A percentile compares a stretch with the other conserved stretches of the same genome.
phyloP scores from a whole-genome alignment of 2,113 vertebrate genomes.

The Hydropotes inermis region DNA sequence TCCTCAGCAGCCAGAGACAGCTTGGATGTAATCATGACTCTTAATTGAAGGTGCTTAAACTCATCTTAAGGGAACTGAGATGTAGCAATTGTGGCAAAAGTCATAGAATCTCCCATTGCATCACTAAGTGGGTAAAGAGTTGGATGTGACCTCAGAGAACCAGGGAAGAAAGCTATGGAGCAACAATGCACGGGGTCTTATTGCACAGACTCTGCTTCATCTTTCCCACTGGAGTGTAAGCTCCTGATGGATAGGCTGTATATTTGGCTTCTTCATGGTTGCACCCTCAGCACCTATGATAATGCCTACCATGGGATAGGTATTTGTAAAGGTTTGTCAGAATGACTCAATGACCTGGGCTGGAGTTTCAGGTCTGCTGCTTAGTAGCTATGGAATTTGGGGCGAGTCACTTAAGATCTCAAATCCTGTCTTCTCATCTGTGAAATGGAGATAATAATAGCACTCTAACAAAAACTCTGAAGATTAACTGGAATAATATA shows the following conservation, averaged over 20 bases:
- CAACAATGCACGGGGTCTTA: background rate
- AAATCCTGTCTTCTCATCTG: background rate
- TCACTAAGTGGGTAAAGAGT: background rate
- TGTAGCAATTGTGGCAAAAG: background rate
- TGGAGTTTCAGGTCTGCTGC: background rate
- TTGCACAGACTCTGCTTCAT: background rate
- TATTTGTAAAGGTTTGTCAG: background rate
- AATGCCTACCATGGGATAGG: fast-evolving
- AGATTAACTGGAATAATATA: background rate
- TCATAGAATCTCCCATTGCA: background rate
- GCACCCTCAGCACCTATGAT: background rate
- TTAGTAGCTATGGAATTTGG: background rate
- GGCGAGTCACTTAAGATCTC: background rate
- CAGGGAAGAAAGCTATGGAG: background rate
- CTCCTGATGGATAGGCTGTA: background rate
- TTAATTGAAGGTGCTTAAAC: background rate
- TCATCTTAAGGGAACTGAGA: background rate
- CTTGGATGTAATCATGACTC: background rate
- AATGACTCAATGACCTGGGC: background rate
- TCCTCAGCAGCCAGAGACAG: background rate
- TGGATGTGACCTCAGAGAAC: background rate
- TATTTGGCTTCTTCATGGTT: background rate
- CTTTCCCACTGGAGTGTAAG: background rate
- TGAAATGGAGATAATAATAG: background rate
- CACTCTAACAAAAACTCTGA: background rate